Evolutionary conservation across 2,797 vertebrate species (phyloP).

Genomic region (Odontamblyopus rebecca): DNA sequence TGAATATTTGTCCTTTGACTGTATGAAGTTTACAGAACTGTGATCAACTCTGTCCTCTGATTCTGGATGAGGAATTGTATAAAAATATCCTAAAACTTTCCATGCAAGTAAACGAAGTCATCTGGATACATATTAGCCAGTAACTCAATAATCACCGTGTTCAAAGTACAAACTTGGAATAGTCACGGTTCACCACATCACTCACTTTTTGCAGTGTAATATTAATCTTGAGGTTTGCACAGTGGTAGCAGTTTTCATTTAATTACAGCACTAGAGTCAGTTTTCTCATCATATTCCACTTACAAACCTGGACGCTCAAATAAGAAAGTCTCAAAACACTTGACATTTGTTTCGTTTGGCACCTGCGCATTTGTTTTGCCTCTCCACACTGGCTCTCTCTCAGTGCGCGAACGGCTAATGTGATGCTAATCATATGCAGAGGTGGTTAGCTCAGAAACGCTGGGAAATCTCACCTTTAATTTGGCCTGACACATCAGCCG

Average conservation of each 20-base stretch:
- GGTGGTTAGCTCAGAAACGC: constrained; percentile 34
- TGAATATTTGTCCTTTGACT: too few relatives aligned
- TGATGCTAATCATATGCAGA: constrained; percentile 61
- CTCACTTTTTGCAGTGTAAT: neutral
- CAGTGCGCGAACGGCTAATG: constrained; percentile 50
- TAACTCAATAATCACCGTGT: too few relatives aligned
- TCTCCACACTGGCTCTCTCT: constrained; percentile 24
- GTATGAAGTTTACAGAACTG: too few relatives aligned
- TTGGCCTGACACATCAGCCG: constrained; percentile 44
- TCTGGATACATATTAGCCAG: too few relatives aligned
- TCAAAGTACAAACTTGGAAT: neutral
- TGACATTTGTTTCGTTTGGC: constrained; percentile 51
- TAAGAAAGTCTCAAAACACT: constrained; percentile 16
- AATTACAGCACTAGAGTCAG: neutral
- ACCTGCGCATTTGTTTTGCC: constrained; percentile 42
- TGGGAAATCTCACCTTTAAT: constrained; percentile 60
- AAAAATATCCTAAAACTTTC: too few relatives aligned
- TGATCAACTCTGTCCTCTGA: too few relatives aligned
- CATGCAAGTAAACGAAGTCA: too few relatives aligned
- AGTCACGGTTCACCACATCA: neutral
- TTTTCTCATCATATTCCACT: constrained; percentile 25
- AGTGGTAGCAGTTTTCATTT: constrained; percentile 5
- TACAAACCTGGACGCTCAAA: constrained; percentile 19
- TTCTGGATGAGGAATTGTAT: too few relatives aligned
- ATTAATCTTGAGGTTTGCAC: constrained; percentile 4